Evolutionary conservation across 2,113 vertebrate genomes (phyloP).

Genomic region (Chamaetylas fuelleborni): DNA sequence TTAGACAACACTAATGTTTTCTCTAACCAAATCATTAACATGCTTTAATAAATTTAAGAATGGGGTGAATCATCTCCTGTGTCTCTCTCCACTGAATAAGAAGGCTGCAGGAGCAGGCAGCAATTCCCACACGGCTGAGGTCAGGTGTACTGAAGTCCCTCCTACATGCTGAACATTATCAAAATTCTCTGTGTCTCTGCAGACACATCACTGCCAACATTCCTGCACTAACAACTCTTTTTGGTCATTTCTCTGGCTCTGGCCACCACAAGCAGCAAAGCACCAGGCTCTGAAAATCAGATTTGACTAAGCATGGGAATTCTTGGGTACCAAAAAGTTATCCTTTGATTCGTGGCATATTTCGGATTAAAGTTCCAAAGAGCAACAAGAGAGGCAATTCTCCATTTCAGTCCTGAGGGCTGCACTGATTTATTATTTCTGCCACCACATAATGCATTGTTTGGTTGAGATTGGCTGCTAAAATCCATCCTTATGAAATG

Average conservation of each 20-base stretch:
- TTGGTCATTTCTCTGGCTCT: not conserved
- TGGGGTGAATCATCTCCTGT: not conserved
- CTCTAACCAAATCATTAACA: not conserved
- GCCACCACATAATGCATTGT: not conserved
- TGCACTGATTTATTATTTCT: slow-evolving; percentile 42
- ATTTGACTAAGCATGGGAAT: slow-evolving; percentile 30
- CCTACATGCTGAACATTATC: not conserved
- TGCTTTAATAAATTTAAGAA: not conserved
- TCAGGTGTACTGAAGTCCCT: not conserved
- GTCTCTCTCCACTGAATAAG: not conserved
- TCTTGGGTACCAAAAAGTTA: slow-evolving; percentile 11
- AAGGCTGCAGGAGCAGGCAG: not conserved
- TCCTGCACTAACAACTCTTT: not conserved
- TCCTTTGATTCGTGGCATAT: slow-evolving; percentile 22
- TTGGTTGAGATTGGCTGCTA: slow-evolving; percentile 41
- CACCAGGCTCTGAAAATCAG: slow-evolving; percentile 23
- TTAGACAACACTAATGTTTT: not conserved
- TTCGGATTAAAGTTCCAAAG: slow-evolving; percentile 46
- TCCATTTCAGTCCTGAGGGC: slow-evolving; percentile 19
- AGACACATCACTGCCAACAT: not conserved
- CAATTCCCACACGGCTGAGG: not conserved
- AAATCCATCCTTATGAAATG: slow-evolving; percentile 38
- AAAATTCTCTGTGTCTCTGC: not conserved
- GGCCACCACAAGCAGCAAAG: not conserved
- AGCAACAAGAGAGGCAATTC: slow-evolving; percentile 44